Evolutionary conservation across 1,140 invertebrate genomes (phyloP).

Genomic region (Lepidotrigona ventralis): DNA sequence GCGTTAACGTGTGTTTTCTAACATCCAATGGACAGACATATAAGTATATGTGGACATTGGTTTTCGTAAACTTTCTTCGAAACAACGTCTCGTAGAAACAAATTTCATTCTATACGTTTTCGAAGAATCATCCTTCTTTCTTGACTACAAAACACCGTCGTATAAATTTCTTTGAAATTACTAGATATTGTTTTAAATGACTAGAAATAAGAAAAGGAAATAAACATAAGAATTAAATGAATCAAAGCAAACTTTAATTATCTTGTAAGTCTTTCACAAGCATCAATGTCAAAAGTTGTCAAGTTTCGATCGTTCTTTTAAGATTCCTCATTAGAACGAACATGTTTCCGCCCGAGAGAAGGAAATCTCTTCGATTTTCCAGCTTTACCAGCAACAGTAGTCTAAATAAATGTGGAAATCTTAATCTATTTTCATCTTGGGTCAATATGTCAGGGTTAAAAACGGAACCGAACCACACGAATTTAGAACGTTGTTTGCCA

Average conservation of each 20-base stretch:
- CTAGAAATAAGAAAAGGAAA: background rate
- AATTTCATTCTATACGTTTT: too few relatives aligned
- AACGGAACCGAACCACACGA: slow-evolving; percentile 53
- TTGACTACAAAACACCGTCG: background rate
- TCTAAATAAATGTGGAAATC: slow-evolving; percentile 30
- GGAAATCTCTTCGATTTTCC: slow-evolving; percentile 8
- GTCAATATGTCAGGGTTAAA: slow-evolving; percentile 67
- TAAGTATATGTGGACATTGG: too few relatives aligned
- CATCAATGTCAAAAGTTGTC: background rate
- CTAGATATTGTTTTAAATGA: background rate
- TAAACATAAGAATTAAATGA: background rate
- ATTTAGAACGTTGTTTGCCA: slow-evolving; percentile 55
- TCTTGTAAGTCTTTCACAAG: background rate
- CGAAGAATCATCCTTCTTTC: too few relatives aligned
- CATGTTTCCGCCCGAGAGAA: background rate
- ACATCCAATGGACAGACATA: too few relatives aligned
- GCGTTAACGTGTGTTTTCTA: too few relatives aligned
- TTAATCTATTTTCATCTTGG: slow-evolving; percentile 60
- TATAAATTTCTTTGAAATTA: background rate
- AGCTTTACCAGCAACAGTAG: background rate
- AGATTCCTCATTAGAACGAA: background rate
- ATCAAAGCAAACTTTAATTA: too few relatives aligned
- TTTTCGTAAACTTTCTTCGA: too few relatives aligned
- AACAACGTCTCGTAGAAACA: too few relatives aligned
- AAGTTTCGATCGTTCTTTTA: background rate